phyloP scores from a whole-genome alignment of 2,113 vertebrate species.

The Pomatostomus ruficeps region DNA sequence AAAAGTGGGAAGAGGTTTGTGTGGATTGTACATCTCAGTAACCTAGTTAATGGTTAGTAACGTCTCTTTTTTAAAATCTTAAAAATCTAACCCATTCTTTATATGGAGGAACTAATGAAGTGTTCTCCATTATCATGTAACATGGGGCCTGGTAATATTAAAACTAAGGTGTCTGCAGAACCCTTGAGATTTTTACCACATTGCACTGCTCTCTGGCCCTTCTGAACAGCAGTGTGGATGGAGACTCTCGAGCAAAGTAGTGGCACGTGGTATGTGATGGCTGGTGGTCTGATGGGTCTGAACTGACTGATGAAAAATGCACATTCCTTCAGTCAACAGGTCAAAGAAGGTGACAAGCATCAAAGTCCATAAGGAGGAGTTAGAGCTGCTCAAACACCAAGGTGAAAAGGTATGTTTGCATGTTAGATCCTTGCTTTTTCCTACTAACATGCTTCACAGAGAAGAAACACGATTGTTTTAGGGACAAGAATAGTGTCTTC shows the following conservation, averaged over 20 bases:
- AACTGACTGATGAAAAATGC: not conserved
- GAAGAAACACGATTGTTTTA: fast-evolving
- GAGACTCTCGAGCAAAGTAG: not conserved
- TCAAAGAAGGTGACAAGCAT: not conserved
- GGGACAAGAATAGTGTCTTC: not conserved
- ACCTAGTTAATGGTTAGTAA: not conserved
- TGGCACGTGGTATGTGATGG: not conserved
- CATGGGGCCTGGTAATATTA: not conserved
- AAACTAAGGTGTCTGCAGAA: not conserved
- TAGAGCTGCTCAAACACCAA: not conserved
- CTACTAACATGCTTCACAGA: not conserved
- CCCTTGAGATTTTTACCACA: not conserved
- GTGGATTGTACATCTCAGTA: not conserved
- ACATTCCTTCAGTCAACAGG: not conserved
- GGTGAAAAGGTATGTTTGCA: not conserved
- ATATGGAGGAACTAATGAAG: not conserved
- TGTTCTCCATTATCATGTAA: not conserved
- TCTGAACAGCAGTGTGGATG: not conserved
- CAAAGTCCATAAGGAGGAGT: not conserved
- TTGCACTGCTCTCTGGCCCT: not conserved
- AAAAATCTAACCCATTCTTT: fast-evolving
- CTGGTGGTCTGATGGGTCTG: not conserved
- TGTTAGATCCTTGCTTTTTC: not conserved
- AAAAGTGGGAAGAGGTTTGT: not conserved
- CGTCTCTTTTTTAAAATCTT: not conserved